These are phyloP conservation scores for Lydus trimaculatus DNA, from an alignment of 2,888 invertebrate genomes.

Conservation along the genomic window DNA sequence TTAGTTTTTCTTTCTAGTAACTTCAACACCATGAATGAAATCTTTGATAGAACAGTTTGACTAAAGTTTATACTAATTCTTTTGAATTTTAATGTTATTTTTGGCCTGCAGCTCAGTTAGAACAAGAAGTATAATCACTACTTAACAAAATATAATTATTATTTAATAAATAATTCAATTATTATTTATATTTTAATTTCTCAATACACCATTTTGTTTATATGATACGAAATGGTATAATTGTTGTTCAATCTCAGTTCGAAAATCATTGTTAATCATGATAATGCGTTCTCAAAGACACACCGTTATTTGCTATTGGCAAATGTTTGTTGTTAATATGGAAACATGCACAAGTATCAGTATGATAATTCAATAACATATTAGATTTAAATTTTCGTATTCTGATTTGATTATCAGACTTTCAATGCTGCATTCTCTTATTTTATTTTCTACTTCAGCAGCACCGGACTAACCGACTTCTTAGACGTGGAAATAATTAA, in stretches of 20 bases:
- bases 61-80: background rate
- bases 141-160: background rate
- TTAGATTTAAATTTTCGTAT: too few relatives aligned
- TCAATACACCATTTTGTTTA: background rate
- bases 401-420: too few relatives aligned
- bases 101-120: background rate
- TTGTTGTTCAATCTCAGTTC: too few relatives aligned
- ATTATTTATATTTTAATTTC: background rate
- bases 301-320: background rate
- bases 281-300: background rate
- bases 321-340: background rate
- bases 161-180: too few relatives aligned
- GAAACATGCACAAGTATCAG: background rate
- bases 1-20: background rate
- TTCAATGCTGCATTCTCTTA: too few relatives aligned
- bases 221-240: background rate
- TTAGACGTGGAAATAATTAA: too few relatives aligned
- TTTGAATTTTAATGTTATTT: background rate
- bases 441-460: too few relatives aligned
- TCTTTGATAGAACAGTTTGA: background rate
- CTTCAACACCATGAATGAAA: background rate
- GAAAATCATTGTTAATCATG: background rate
- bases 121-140: background rate
- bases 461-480: too few relatives aligned
- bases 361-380: too few relatives aligned